Evolutionary conservation across 1,140 invertebrate genomes (phyloP).

Genomic region (Zaprionus ornatus): DNA sequence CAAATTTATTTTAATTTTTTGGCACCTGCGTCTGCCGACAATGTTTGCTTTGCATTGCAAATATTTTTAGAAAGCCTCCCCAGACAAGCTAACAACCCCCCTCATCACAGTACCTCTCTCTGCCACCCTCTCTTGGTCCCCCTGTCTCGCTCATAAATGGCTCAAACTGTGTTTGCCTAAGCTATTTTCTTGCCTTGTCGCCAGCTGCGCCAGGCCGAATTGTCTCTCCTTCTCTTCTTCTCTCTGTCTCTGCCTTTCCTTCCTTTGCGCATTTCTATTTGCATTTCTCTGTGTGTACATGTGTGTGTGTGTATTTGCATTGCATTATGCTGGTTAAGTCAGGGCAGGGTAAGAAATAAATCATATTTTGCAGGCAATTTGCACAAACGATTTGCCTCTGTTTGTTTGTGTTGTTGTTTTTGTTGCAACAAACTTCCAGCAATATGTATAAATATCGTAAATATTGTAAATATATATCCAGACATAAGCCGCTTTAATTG

Average conservation of each 20-base stretch:
- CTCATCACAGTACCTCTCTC: too few species aligned
- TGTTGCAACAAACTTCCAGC: slow-evolving; percentile 36
- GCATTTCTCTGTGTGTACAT: not conserved
- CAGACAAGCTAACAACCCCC: slow-evolving; percentile 5
- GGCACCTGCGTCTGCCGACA: slow-evolving; percentile 32
- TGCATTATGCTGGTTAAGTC: slow-evolving; percentile 66
- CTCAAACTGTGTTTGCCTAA: slow-evolving; percentile 64
- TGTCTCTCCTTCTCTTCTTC: not conserved
- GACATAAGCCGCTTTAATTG: slow-evolving; percentile 48
- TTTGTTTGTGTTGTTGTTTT: slow-evolving; percentile 51
- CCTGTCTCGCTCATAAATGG: slow-evolving; percentile 23
- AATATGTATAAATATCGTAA: slow-evolving; percentile 1
- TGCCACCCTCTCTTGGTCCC: not conserved
- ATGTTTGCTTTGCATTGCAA: slow-evolving; percentile 74
- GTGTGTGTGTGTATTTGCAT: slow-evolving; percentile 34
- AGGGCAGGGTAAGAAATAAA: slow-evolving; percentile 60
- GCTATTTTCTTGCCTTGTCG: slow-evolving; percentile 66
- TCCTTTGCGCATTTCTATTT: not conserved
- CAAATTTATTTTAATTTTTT: slow-evolving; percentile 79
- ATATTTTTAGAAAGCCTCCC: slow-evolving; percentile 71
- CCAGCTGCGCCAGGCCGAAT: slow-evolving; percentile 50
- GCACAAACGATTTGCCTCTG: slow-evolving; percentile 71
- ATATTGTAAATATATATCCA: not conserved
- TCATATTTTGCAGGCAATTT: slow-evolving; percentile 78
- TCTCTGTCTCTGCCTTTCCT: not conserved